Evolutionary conservation across 2,888 invertebrate species (phyloP).

Genomic region (Epinotia ramella): DNA sequence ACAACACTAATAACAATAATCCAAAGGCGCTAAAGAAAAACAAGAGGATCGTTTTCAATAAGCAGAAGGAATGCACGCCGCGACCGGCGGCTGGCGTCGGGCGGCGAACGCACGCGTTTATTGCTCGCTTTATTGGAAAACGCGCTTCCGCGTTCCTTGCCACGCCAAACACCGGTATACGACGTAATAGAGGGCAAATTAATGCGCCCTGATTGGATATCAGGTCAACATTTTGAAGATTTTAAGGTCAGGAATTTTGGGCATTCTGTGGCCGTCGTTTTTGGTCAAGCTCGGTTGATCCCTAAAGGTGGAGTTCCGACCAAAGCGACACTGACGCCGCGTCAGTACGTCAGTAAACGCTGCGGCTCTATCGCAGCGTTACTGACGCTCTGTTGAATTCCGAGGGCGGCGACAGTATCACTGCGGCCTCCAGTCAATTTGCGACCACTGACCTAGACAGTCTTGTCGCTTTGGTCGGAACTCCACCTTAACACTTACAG

Average conservation of each 20-base stretch:
- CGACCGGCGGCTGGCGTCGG: conserved; percentile 47
- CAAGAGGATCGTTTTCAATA: conserved; percentile 48
- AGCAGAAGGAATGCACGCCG: conserved; percentile 64
- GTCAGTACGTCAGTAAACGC: too few species aligned
- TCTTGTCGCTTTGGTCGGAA: too few species aligned
- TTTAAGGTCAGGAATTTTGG: background rate
- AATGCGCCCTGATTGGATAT: conserved; percentile 35
- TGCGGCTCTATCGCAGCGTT: too few species aligned
- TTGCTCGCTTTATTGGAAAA: conserved; percentile 77
- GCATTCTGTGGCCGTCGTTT: background rate
- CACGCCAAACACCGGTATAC: conserved; percentile 64
- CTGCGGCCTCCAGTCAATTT: too few species aligned
- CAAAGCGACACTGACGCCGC: too few species aligned
- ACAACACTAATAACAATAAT: background rate
- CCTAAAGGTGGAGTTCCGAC: too few species aligned
- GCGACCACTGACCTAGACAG: too few species aligned
- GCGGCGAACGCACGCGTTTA: conserved; percentile 66
- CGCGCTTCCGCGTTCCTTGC: conserved; percentile 76
- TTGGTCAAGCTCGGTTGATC: background rate
- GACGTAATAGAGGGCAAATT: conserved; percentile 59
- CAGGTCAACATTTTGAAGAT: conserved; percentile 18
- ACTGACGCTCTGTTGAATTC: too few species aligned
- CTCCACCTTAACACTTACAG: background rate
- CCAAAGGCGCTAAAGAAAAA: conserved; percentile 27
- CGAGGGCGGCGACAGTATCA: too few species aligned